Conservation (phyloP, 1,140 invertebrate genomes). For the Proctacanthus coquilletti region DNA sequence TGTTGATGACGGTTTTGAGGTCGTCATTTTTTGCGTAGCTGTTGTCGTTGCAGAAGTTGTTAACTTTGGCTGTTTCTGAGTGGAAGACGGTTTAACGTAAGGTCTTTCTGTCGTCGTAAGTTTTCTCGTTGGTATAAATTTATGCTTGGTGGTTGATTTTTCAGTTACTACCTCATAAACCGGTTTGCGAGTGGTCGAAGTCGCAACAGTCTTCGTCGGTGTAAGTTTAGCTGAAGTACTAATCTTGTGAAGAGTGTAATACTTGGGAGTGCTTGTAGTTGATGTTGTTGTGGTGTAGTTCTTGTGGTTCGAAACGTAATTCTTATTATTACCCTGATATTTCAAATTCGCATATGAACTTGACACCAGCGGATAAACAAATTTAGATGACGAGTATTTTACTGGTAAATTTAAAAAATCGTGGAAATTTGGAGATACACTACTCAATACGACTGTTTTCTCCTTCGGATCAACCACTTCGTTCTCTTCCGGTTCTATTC, state of each 20-base stretch:
- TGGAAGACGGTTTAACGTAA: no score
- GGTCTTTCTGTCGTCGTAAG: no score
- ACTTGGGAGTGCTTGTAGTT: conserved; percentile 22
- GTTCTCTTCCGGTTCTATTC: conserved; percentile 24
- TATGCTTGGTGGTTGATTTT: conserved; percentile 3
- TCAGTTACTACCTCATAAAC: conserved; percentile 2
- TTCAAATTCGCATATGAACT: conserved; percentile 57
- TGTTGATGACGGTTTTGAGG: no score
- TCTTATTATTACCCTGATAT: conserved; percentile 48
- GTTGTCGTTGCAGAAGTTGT: no score
- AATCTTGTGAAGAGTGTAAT: conserved; percentile 14
- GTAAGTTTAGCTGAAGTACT: conserved; percentile 4
- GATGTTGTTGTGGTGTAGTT: conserved; percentile 33
- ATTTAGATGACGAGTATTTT: conserved; percentile 47
- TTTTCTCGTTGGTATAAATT: conserved; percentile 2
- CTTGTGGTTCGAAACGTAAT: conserved; percentile 44
- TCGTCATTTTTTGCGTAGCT: no score
- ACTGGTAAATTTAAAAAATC: conserved; percentile 53
- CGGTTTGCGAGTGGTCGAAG: conserved; percentile 11
- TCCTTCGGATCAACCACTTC: conserved; percentile 24
- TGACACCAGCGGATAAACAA: conserved; percentile 49
- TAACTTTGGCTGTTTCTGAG: no score
- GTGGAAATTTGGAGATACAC: conserved; percentile 43
- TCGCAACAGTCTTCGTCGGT: conserved; percentile 2
- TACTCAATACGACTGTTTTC: conserved; percentile 19